phyloP scores from a whole-genome alignment of 2,113 vertebrate species.

The Zosterops pallidus region DNA sequence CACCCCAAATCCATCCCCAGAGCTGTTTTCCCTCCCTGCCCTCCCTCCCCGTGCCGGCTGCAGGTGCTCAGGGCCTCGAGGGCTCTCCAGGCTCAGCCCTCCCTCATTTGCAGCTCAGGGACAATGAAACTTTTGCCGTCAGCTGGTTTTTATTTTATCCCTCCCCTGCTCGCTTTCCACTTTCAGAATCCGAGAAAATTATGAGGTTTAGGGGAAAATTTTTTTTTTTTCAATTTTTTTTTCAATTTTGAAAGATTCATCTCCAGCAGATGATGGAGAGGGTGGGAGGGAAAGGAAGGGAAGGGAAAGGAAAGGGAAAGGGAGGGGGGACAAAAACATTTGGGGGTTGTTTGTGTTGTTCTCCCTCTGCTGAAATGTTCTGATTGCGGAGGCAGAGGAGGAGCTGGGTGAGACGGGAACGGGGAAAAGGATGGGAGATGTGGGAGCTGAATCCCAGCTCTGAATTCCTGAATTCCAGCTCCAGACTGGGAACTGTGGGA shows the following conservation, averaged over 20 bases:
- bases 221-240: not conserved
- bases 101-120: not conserved
- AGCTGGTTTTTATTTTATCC: not conserved
- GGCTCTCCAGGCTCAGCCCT: not conserved
- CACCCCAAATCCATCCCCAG: not conserved
- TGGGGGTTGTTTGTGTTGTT: not conserved
- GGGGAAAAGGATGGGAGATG: not conserved
- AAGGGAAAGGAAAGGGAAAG: not conserved
- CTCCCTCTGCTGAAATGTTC: not conserved
- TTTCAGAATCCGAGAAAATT: slow-evolving; percentile 18
- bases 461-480: not conserved
- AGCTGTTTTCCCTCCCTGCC: too few relatives aligned
- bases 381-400: not conserved
- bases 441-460: not conserved
- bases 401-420: not conserved
- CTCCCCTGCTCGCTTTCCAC: not conserved
- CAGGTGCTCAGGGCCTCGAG: not conserved
- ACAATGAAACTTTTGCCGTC: not conserved
- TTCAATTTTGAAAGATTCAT: not conserved
- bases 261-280: slow-evolving; percentile 26
- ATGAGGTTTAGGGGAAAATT: not conserved
- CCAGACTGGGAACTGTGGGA: too few relatives aligned
- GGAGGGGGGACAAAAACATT: not conserved
- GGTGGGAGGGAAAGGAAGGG: slow-evolving; percentile 20
- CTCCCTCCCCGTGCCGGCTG: not conserved